Evolutionary conservation across 53 echinoderm and acorn worm species (phyloP).

Genomic region (Arbacia lixula): DNA sequence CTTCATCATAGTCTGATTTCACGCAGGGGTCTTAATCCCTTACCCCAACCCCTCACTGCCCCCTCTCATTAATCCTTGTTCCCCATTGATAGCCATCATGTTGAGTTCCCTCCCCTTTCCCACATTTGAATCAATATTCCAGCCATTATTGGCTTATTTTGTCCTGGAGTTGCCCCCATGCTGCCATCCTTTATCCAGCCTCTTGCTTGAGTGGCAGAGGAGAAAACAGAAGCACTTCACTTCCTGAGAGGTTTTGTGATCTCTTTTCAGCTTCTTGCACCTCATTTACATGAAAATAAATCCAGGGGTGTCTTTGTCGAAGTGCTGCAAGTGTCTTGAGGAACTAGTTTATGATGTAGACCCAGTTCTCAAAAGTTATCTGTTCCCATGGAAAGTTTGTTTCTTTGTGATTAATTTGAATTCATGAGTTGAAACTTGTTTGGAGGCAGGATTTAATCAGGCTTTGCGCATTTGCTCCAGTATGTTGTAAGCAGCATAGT

Average conservation of each 20-base stretch:
- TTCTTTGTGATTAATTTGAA: too few relatives aligned
- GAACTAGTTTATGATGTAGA: too few relatives aligned
- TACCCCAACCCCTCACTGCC: not conserved
- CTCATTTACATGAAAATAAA: slow-evolving; percentile 29
- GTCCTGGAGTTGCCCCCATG: not conserved
- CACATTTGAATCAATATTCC: slow-evolving; percentile 2
- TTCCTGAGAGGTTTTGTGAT: not conserved
- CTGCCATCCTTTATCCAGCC: not conserved
- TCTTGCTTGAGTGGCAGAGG: slow-evolving; percentile 3
- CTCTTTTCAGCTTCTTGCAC: not conserved
- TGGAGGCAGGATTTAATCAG: too few relatives aligned
- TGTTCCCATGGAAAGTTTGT: too few relatives aligned
- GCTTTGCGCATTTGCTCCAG: too few relatives aligned
- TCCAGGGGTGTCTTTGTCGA: too few relatives aligned
- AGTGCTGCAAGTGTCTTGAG: too few relatives aligned
- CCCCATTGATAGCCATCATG: not conserved
- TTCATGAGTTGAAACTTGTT: too few relatives aligned
- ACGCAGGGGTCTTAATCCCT: too few relatives aligned
- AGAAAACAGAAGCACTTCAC: slow-evolving; percentile 12
- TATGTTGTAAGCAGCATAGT: too few relatives aligned
- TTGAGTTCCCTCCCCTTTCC: slow-evolving; percentile 16
- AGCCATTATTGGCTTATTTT: slow-evolving; percentile 17
- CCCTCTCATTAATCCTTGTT: not conserved
- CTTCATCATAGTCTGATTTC: too few relatives aligned
- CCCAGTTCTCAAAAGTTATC: too few relatives aligned